These are phyloP conservation scores for Lepisosteus osseus DNA, from an alignment of 2,113 vertebrate genomes.

Conservation along the genomic window DNA sequence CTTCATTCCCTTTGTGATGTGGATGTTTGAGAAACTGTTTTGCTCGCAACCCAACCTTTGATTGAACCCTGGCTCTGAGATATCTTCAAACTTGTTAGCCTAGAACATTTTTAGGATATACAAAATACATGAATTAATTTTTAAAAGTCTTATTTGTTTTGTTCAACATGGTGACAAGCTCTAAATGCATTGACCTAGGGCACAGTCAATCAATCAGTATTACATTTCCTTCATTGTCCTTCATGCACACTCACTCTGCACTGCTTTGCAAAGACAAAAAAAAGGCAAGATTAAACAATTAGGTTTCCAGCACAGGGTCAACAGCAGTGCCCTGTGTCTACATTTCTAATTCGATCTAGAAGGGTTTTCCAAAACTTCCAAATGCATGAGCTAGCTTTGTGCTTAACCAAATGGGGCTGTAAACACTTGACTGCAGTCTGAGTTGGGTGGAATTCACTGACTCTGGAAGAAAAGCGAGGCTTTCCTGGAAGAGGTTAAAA, in stretches of 20 bases:
- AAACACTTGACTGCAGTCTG: not conserved
- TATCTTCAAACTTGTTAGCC: too few species aligned
- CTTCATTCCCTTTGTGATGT: too few species aligned
- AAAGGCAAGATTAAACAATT: conserved; percentile 41
- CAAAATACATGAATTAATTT: conserved; percentile 20
- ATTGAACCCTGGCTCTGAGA: too few species aligned
- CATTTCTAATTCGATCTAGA: conserved; percentile 23
- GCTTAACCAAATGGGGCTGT: not conserved
- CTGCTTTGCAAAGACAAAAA: conserved; percentile 21
- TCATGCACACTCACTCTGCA: conserved; percentile 44
- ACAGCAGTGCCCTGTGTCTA: conserved; percentile 23
- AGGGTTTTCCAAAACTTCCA: not conserved
- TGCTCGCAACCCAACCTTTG: too few species aligned
- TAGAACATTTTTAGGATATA: too few species aligned
- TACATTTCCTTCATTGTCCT: conserved; percentile 59
- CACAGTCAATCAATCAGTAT: conserved; percentile 65
- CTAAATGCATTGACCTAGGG: conserved; percentile 41
- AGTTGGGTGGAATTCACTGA: not conserved
- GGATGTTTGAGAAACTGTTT: too few species aligned
- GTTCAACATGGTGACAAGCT: conserved; percentile 38
- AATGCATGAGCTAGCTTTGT: too few species aligned
- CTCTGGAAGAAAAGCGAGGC: conserved; percentile 27
- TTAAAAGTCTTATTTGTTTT: conserved; percentile 55
- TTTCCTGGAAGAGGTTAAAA: conserved; percentile 53
- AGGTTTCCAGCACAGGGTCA: conserved; percentile 33